Base-by-base conservation (phyloP, 2,888 invertebrate genomes). In the Phyllotreta striolata region DNA sequence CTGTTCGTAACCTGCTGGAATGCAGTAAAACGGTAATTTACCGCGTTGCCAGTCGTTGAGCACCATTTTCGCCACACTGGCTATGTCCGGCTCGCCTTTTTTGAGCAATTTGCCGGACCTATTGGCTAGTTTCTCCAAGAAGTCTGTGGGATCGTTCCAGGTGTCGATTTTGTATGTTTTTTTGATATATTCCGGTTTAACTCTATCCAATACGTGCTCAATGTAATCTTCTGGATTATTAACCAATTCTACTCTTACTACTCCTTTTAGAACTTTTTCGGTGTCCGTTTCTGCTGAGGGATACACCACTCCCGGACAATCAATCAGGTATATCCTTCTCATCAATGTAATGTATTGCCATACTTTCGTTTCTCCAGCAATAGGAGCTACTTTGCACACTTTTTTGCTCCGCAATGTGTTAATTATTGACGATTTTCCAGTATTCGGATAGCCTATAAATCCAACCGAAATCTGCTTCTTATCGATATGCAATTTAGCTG, bases 331-430 rank as follows among this genome's bases (percentile, higher is more conserved):
- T 77, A 99, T 98, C 73, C 95, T 87, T 74, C 89, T 90, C 98
- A 99, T 99, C 58, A 99, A 83, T 0, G 98, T 98, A 44, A 99
- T 96, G 79, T 99, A 99, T 80, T 99, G 99, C 99, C 99, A 99
- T 1, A 98, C 97, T 84, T 95, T 95, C 0, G 95, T 95, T 82
- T 95, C 95, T 4, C 99, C 99, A 62, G 99, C 98, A 76, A 99
- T 95, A 0, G 99, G 99, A 3, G 99, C 99, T 0, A 92, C 97
- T 81, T 97, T 99, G 80, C 99, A 99, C 0, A 99, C 99, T 83
- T 99, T 98, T 77, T 98, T 97, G 7, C 93, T 91, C 60, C 95
- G 87, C 61, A 99, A 83, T 0, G 99, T 95, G 81, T 99, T 99
- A 69, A 99, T 98, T 5, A 99, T 90, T 0, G 98, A 98, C 67